Evolutionary conservation across 2,888 invertebrate species (phyloP), one percentile per base, ranked within the genome.

Genomic region (Campoplex capitator): DNA sequence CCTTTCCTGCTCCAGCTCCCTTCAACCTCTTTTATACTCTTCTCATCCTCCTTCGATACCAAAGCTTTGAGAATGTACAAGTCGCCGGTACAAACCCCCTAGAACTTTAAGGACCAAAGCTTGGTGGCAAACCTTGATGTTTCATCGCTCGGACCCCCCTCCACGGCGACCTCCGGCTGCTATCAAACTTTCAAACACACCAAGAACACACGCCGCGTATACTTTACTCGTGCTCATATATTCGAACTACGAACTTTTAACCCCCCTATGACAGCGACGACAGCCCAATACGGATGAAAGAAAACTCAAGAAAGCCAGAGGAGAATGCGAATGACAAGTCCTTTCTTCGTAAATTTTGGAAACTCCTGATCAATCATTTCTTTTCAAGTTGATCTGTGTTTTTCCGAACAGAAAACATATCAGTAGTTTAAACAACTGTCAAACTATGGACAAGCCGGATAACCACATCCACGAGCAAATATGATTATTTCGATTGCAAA

Each of bases 21-120:
- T 48, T 23, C 8, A 1, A 32, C 23, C 84, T 74, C 56, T 16
- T 68, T 75, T 56, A n/a, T 18, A 38, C 74, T 70, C 13, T 56
- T 75, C 67, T 32, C 32, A 35, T 58, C 56, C 42, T 23, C 32
- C 68, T 18, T 54, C 48, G 35, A 23, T 56, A 42, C 42, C 16
- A 48, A 78, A 42, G 56, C 70, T 45, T 45, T 56, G 68, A 78
- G 23, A 56, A 70, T 56, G 42, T 23, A 45, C 67, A 67, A 85
- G 85, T 85, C 77, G 74, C 68, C 65, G 85, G 70, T 79, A 75
- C 58, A 83, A 65, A 83, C 42, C 79, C 74, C 75, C 78, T 82
- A 58, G 54, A 70, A 42, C 78, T 83, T 83, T 83, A 45, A 54
- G 51, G 45, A 48, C 82, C 42, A 62, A 71, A 18, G 78, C 28